phyloP scores from a whole-genome alignment of 2,797 vertebrate species.

The Anabacerthia variegaticeps region DNA sequence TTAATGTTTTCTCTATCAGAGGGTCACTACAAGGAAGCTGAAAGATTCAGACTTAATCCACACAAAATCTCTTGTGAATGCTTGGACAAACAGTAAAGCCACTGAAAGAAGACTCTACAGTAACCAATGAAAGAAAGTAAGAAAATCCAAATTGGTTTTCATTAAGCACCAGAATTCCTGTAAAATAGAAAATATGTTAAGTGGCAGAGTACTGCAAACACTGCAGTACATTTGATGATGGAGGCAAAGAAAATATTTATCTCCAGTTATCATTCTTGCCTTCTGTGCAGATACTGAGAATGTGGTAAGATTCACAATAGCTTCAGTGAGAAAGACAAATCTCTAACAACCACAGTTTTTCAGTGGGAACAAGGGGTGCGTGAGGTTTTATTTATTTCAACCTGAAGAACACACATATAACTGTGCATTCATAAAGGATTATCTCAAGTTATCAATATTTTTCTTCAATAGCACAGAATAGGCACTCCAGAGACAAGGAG shows the following conservation, averaged over 20 bases:
- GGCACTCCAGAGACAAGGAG: neutral
- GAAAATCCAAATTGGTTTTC: neutral
- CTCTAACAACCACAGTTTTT: neutral
- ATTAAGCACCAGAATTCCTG: neutral
- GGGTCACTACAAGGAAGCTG: neutral
- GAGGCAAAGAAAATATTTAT: neutral
- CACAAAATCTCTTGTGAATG: neutral
- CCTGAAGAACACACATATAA: neutral
- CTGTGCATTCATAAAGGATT: neutral
- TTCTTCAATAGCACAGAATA: neutral
- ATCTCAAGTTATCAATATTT: neutral
- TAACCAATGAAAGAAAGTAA: neutral
- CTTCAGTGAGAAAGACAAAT: neutral
- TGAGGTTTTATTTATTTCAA: neutral
- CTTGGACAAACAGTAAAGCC: neutral
- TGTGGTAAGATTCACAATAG: neutral
- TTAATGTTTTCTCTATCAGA: neutral
- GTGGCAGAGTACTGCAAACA: neutral
- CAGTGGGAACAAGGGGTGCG: neutral
- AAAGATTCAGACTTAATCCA: neutral
- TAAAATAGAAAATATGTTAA: neutral
- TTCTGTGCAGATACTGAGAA: neutral
- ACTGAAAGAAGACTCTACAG: neutral
- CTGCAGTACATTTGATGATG: neutral
- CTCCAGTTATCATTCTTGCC: neutral